A percentile compares a stretch with the other conserved stretches of the same genome.
These are phyloP conservation scores for Temnopleurus reevesii DNA, from an alignment of 53 echinoderm and acorn worm species.

Conservation along the genomic window DNA sequence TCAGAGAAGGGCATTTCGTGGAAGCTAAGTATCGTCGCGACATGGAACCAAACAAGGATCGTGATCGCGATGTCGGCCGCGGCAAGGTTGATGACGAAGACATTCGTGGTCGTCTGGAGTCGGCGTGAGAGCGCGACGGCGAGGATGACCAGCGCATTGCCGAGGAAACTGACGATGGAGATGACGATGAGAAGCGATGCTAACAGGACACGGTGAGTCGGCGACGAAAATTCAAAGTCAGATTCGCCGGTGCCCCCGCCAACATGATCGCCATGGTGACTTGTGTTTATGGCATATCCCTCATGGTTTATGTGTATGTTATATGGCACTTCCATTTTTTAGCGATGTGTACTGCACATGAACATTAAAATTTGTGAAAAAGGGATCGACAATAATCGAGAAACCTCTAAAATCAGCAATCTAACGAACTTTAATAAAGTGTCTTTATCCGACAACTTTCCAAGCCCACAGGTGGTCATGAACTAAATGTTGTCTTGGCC, in stretches of 20 bases:
- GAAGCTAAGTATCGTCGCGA: slow-evolving; percentile 49
- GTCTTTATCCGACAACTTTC: no score
- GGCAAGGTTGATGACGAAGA: slow-evolving; percentile 72
- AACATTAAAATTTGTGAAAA: no score
- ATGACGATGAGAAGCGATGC: slow-evolving; percentile 39
- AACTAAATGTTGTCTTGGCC: no score
- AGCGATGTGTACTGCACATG: not conserved
- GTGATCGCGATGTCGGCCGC: slow-evolving; percentile 60
- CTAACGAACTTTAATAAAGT: no score
- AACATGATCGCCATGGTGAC: no score
- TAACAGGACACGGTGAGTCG: slow-evolving; percentile 38
- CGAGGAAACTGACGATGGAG: slow-evolving; percentile 54
- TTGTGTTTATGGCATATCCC: not conserved
- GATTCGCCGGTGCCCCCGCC: not conserved
- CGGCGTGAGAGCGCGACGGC: slow-evolving; percentile 65
- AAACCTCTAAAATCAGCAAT: no score
- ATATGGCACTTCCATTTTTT: not conserved
- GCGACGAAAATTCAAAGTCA: slow-evolving; percentile 33
- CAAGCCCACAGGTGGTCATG: no score
- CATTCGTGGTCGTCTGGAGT: slow-evolving; percentile 68
- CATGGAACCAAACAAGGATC: slow-evolving; percentile 27
- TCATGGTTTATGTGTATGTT: not conserved
- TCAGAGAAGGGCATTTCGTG: slow-evolving; percentile 65
- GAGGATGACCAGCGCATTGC: slow-evolving; percentile 69
- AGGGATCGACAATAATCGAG: no score